Evolutionary conservation across 2,888 invertebrate species (phyloP).

Genomic region (Furcula furcula): DNA sequence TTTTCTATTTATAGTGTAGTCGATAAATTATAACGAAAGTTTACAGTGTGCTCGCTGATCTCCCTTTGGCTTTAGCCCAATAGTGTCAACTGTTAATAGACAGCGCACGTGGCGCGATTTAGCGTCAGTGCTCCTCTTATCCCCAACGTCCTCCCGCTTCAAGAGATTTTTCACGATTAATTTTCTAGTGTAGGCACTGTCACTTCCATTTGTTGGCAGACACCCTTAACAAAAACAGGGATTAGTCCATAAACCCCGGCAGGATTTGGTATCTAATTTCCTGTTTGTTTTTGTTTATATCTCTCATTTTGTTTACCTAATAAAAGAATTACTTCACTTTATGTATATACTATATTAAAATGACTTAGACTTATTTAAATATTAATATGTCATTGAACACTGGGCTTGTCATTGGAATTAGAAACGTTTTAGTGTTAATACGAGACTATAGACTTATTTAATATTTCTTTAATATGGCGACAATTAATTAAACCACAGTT

Average conservation of each 20-base stretch:
- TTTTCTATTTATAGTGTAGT: constrained; percentile 27
- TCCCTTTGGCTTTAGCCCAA: constrained; percentile 65
- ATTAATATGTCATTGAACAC: no score
- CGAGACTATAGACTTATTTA: no score
- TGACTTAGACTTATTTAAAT: no score
- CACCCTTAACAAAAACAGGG: constrained; percentile 77
- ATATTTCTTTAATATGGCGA: no score
- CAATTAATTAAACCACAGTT: no score
- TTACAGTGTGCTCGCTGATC: constrained; percentile 33
- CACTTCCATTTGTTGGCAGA: constrained; percentile 74
- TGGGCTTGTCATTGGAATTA: no score
- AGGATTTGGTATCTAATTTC: constrained; percentile 65
- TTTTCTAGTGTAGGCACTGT: constrained; percentile 70
- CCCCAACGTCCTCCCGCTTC: constrained; percentile 45
- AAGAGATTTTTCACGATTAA: constrained; percentile 78
- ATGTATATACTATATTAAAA: no score
- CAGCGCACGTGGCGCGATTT: constrained; percentile 73
- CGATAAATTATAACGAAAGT: constrained; percentile 36
- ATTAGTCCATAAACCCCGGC: constrained; percentile 67
- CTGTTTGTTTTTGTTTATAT: constrained; percentile 60
- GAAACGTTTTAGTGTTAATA: no score
- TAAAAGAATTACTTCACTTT: constrained; percentile 15
- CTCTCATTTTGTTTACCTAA: constrained; percentile 49
- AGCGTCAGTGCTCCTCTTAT: constrained; percentile 52
- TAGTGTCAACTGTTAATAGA: constrained; percentile 75